Evolutionary conservation across 1,140 invertebrate species (phyloP).

Genomic region (Drosophila miranda): DNA sequence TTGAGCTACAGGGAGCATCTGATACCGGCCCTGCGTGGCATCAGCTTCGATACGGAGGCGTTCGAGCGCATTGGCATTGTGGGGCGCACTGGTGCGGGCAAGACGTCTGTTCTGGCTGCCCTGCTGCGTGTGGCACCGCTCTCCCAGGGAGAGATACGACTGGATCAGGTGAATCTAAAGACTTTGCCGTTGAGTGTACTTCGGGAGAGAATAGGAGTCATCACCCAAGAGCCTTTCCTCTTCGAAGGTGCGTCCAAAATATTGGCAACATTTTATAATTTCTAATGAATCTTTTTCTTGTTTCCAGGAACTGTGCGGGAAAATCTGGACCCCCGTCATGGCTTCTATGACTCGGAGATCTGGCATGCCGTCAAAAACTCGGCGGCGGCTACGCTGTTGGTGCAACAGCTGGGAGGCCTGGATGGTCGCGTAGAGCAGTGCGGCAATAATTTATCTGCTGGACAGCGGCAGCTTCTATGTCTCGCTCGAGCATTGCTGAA

Average conservation of each 20-base stretch:
- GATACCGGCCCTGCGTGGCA: slow-evolving; percentile 86
- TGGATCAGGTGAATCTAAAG: slow-evolving; percentile 92
- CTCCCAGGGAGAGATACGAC: slow-evolving; percentile 87
- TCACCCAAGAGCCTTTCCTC: slow-evolving; percentile 97
- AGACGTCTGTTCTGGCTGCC: slow-evolving; percentile 92
- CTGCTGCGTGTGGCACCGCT: slow-evolving; percentile 90
- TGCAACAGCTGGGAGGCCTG: slow-evolving; percentile 88
- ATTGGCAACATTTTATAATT: neutral
- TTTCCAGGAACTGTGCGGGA: slow-evolving; percentile 89
- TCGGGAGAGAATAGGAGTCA: slow-evolving; percentile 92
- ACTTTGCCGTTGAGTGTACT: slow-evolving; percentile 87
- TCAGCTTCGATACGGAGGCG: slow-evolving; percentile 89
- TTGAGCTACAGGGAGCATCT: slow-evolving; percentile 90
- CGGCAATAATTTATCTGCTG: slow-evolving; percentile 89
- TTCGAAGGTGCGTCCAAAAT: slow-evolving; percentile 84
- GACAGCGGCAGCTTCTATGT: slow-evolving; percentile 94
- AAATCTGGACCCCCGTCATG: slow-evolving; percentile 93
- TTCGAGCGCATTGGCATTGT: slow-evolving; percentile 94
- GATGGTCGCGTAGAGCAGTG: slow-evolving; percentile 85
- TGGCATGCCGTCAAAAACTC: slow-evolving; percentile 91
- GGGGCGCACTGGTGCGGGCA: slow-evolving; percentile 95
- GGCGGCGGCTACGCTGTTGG: slow-evolving; percentile 85
- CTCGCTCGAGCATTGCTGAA: slow-evolving; percentile 92
- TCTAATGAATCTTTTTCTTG: slow-evolving; percentile 47
- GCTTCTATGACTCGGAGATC: slow-evolving; percentile 89